Percentiles rank a stretch among this genome's conserved stretches.
Evolutionary conservation across 2,113 vertebrate species (phyloP).

Genomic region (Microtus ochrogaster): DNA sequence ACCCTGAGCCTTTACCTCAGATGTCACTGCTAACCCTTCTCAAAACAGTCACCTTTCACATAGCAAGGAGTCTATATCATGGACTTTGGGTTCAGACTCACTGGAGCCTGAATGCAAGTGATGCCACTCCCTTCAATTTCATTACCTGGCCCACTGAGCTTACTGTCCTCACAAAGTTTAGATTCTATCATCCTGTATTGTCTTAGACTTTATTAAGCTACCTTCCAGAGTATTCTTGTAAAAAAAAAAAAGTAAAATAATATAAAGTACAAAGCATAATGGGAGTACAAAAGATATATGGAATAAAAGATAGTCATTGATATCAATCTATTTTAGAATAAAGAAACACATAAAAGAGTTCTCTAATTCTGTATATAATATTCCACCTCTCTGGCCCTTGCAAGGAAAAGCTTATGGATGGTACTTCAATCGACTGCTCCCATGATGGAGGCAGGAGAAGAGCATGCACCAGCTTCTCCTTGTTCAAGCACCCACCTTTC

Average conservation of each 20-base stretch:
- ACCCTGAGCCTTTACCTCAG: conserved; percentile 16
- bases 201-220: conserved; percentile 20
- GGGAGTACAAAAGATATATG: conserved; percentile 16
- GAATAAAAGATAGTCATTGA: neutral
- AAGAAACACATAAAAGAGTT: neutral
- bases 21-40: conserved; percentile 9
- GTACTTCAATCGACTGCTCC: neutral
- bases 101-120: neutral
- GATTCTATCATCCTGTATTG: neutral
- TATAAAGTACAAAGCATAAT: conserved; percentile 3
- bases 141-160: neutral
- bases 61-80: neutral
- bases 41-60: neutral
- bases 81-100: neutral
- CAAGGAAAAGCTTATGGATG: conserved; percentile 5
- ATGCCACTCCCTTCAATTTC: conserved; percentile 30
- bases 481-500: neutral
- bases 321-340: neutral
- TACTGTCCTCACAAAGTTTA: neutral
- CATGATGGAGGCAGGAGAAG: neutral
- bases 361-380: neutral
- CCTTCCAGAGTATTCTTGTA: neutral
- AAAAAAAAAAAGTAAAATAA: conserved; percentile 52
- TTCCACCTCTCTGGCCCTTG: neutral
- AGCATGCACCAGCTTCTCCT: neutral